A percentile compares a stretch with the other conserved stretches of the same genome.
Conservation (phyloP, 2,797 vertebrate genomes). For the Sebastes goodei region DNA sequence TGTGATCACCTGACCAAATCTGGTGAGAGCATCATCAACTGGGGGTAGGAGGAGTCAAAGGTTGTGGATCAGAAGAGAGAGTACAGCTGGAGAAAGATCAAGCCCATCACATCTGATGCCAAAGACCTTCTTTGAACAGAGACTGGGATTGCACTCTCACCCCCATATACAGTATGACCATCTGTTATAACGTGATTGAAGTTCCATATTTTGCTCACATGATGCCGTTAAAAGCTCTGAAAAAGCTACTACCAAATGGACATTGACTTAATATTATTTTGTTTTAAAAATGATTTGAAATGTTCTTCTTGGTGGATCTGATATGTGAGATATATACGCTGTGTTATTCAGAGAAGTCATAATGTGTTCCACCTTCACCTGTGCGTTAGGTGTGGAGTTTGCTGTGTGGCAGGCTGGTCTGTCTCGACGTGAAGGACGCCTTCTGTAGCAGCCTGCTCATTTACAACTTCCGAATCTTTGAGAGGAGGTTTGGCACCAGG, state of each 20-base stretch:
- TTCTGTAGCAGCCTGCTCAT: slow-evolving; percentile 96
- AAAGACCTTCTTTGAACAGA: not conserved
- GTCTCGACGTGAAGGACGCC: slow-evolving; percentile 94
- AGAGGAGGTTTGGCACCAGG: slow-evolving; percentile 94
- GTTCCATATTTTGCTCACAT: not conserved
- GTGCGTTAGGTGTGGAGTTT: slow-evolving; percentile 84
- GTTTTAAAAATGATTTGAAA: not conserved
- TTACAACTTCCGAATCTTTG: slow-evolving; percentile 97
- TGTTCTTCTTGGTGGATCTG: not conserved
- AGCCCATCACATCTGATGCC: not conserved
- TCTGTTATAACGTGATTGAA: not conserved
- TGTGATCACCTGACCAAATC: not conserved
- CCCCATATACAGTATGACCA: not conserved
- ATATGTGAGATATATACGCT: not conserved
- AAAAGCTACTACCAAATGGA: not conserved
- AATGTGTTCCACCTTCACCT: not conserved
- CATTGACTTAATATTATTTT: not conserved
- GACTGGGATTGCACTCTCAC: not conserved
- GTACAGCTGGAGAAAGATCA: not conserved
- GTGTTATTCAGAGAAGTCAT: not conserved
- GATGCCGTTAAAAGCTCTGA: not conserved
- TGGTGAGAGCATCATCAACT: not conserved
- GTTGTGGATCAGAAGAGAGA: not conserved
- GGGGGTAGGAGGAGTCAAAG: not conserved
- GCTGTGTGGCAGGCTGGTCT: slow-evolving; percentile 89